A percentile compares a stretch with the other conserved stretches of the same genome.
Evolutionary conservation across 2,797 vertebrate species (phyloP).

Genomic region (Onychomys torridus): DNA sequence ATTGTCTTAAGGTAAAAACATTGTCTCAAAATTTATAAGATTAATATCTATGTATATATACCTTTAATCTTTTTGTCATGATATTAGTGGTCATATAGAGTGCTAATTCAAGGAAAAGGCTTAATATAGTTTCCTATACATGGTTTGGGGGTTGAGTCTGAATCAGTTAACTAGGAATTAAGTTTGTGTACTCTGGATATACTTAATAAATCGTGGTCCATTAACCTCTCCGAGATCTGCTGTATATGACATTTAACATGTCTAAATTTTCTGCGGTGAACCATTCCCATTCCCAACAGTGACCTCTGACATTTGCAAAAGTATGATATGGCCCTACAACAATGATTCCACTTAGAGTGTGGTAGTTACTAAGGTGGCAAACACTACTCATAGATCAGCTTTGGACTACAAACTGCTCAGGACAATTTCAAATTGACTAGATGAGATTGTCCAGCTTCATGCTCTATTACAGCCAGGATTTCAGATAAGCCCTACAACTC

Average conservation of each 20-base stretch:
- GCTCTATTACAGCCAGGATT: too few relatives aligned
- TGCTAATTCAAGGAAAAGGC: background rate
- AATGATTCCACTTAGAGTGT: background rate
- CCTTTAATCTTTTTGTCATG: background rate
- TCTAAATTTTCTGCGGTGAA: background rate
- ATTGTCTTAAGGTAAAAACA: too few relatives aligned
- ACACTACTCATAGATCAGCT: background rate
- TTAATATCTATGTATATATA: too few relatives aligned
- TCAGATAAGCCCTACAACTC: too few relatives aligned
- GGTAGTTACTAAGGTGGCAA: background rate
- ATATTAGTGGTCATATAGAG: background rate
- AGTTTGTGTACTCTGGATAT: background rate
- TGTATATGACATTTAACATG: background rate
- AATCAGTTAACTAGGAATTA: background rate
- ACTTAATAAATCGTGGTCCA: background rate
- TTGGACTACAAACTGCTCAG: too few relatives aligned
- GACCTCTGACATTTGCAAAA: background rate
- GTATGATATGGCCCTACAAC: background rate
- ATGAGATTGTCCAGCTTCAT: too few relatives aligned
- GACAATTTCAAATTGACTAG: too few relatives aligned
- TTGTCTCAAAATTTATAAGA: too few relatives aligned
- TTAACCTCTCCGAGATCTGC: background rate
- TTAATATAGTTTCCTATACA: background rate
- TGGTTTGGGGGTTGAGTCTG: background rate
- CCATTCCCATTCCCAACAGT: background rate